Conservation (phyloP, 2,888 invertebrate genomes). For the Drosophila mulleri region DNA sequence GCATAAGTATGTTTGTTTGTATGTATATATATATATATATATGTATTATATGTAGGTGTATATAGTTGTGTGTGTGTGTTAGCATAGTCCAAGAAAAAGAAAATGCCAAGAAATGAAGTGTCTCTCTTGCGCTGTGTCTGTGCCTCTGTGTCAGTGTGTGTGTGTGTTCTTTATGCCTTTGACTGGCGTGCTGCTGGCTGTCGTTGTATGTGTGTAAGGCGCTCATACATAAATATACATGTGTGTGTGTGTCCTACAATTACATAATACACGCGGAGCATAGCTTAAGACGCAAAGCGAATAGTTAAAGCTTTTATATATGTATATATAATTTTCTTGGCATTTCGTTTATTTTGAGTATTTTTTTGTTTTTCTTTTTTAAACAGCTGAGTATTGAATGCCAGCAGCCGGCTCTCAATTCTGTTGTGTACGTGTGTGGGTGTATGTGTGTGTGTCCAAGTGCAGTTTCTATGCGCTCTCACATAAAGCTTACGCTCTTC, state of each 20-base stretch:
- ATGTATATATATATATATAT: constrained; percentile 4
- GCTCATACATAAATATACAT: constrained; percentile 11
- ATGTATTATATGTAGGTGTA: neutral
- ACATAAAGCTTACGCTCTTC: constrained; percentile 11
- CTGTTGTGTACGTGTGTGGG: neutral
- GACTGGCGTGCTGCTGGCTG: constrained; percentile 19
- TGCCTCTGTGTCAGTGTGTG: constrained; percentile 11
- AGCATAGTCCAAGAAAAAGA: constrained; percentile 55
- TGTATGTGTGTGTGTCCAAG: constrained; percentile 7
- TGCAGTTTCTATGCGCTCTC: constrained; percentile 49
- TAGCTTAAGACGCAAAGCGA: constrained; percentile 52
- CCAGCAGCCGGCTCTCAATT: constrained; percentile 21
- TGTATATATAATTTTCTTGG: neutral
- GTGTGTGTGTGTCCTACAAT: constrained; percentile 63
- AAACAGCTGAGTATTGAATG: constrained; percentile 28
- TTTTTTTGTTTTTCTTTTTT: constrained; percentile 4
- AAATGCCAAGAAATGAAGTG: constrained; percentile 78
- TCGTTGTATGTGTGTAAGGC: neutral
- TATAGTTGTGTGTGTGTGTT: constrained; percentile 31
- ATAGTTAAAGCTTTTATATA: constrained; percentile 59
- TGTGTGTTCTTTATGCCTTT: constrained; percentile 34
- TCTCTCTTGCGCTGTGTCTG: constrained; percentile 55
- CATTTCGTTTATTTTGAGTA: constrained; percentile 13
- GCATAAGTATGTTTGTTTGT: constrained; percentile 45
- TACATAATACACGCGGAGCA: constrained; percentile 80